Evolutionary conservation across 2,888 invertebrate species (phyloP), one percentile per base, ranked within the genome.

Genomic region (Aphodius granarius): DNA sequence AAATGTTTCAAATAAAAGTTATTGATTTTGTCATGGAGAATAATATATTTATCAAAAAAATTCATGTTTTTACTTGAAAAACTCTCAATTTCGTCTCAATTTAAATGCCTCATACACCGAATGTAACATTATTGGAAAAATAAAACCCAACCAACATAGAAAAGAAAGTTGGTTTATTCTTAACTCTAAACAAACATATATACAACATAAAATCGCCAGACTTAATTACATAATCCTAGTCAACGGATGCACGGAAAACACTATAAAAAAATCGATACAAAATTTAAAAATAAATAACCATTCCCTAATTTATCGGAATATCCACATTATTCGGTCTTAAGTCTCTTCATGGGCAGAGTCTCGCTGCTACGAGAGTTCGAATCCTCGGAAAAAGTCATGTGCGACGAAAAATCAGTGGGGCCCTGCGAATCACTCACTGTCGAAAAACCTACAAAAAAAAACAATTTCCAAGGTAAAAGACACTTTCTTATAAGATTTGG

Each of bases 391-490:
- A 96, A 96, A 80, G 94, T 94, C 90, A 95, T 91, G 84, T 94
- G 93, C 18, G 93, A 91, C 20, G 95, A 94, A 76, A 94, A 94
- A 83, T 96, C 95, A 22, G 94, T 94, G 0, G 95, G 92, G 16
- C 95, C 96, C 87, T 96, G 96, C 0, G 95, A 95, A 87, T 96
- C 96, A 85, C 96, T 96, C 5, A 95, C 95, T 80, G 95, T 94
- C 17, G 96, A 96, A 86, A 96, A 96, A 89, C 95, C 95, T 96
- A 86, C 80, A 79, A 80, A 75, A 17, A 62, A 76, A 72, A 73
- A 66, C 71, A 75, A 17, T 71, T 21, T 71, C 65, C n/a, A n/a
- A n/a, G n/a, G n/a, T n/a, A n/a, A n/a, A n/a, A n/a, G n/a, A n/a
- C n/a, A n/a, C n/a, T n/a, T n/a, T n/a, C n/a, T n/a, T 22, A 21